Evolutionary conservation across 2,888 invertebrate species (phyloP).

Genomic region (Philopedon plagiatum): DNA sequence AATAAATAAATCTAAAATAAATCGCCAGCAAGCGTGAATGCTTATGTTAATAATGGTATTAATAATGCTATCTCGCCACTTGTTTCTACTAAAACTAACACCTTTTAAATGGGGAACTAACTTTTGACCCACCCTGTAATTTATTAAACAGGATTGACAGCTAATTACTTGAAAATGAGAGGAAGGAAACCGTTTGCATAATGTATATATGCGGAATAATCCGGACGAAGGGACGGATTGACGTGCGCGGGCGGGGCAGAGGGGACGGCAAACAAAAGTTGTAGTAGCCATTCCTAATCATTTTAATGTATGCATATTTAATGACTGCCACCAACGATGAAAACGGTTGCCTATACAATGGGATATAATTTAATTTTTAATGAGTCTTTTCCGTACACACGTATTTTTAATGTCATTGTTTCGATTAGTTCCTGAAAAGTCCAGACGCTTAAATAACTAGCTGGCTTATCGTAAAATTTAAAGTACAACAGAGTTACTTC

Average conservation of each 20-base stretch:
- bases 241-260: constrained; percentile 13
- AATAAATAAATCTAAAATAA: too few relatives aligned
- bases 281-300: constrained; percentile 38
- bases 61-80: too few relatives aligned
- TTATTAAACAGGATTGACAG: too few relatives aligned
- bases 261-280: constrained; percentile 19
- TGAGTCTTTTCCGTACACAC: constrained; percentile 30
- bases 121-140: too few relatives aligned
- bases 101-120: too few relatives aligned
- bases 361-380: constrained; percentile 42
- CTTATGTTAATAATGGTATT: too few relatives aligned
- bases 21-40: too few relatives aligned
- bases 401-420: constrained; percentile 1
- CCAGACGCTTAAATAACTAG: background rate
- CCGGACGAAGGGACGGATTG: constrained; percentile 4
- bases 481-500: too few relatives aligned
- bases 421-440: constrained; percentile 5
- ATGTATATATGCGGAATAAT: constrained; percentile 35
- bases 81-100: too few relatives aligned
- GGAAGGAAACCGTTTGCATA: constrained; percentile 36
- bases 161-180: constrained; percentile 20
- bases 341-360: constrained; percentile 38
- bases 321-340: constrained; percentile 46
- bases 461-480: background rate
- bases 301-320: constrained; percentile 49